phyloP scores from a whole-genome alignment of 2,113 vertebrate genomes.

The Boulengeromyrus knoepffleri region DNA sequence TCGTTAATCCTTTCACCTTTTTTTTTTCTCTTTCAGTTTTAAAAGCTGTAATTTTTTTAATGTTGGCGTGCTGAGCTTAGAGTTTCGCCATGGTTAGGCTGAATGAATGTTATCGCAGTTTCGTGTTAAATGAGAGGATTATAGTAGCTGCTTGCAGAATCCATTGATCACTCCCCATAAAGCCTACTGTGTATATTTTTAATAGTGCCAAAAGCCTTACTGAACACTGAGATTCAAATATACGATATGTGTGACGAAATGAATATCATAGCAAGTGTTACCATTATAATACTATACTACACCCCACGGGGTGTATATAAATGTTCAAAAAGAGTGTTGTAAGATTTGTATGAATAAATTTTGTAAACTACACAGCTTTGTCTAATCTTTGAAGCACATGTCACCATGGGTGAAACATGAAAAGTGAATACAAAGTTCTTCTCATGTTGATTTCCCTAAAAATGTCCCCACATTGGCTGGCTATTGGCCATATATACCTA shows the following conservation, averaged over 20 bases:
- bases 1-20: conserved; percentile 59
- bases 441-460: not conserved
- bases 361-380: conserved; percentile 94
- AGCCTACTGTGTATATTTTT: conserved; percentile 80
- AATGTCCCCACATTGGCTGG: not conserved
- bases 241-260: conserved; percentile 75
- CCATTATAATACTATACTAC: conserved; percentile 75
- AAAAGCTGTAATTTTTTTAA: conserved; percentile 49
- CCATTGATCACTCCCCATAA: conserved; percentile 66
- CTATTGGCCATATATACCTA: not conserved
- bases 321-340: conserved; percentile 88
- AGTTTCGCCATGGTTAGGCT: conserved; percentile 52
- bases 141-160: conserved; percentile 68
- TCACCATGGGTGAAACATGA: not conserved
- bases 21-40: conserved; percentile 48
- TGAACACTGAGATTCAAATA: conserved; percentile 75
- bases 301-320: conserved; percentile 87
- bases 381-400: conserved; percentile 82
- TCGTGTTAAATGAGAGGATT: conserved; percentile 59
- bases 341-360: conserved; percentile 99
- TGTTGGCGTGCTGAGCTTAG: not conserved
- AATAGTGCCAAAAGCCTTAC: conserved; percentile 97
- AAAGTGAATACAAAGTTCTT: not conserved
- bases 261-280: conserved; percentile 70
- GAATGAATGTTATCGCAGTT: conserved; percentile 41